A percentile compares a stretch with the other conserved stretches of the same genome.
Conservation (phyloP, 2,113 vertebrate genomes). For the Syngnathoides biaculeatus region DNA sequence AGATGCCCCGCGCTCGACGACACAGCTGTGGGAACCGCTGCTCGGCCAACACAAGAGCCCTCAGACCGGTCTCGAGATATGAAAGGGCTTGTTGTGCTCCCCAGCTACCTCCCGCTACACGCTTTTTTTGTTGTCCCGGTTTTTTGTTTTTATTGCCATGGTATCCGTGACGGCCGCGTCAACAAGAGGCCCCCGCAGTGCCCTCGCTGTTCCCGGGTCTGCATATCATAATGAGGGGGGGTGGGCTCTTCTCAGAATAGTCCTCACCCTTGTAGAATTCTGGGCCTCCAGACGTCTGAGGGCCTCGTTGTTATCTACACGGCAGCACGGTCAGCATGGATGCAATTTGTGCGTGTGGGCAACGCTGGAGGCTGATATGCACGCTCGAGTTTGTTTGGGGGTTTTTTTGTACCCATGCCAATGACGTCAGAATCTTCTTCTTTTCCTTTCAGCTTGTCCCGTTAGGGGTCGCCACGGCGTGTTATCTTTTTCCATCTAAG, state of each 20-base stretch:
- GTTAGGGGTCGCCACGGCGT: too few relatives aligned
- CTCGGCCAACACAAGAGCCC: constrained; percentile 37
- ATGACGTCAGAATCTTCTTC: neutral
- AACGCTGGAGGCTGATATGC: neutral
- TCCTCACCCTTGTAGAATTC: constrained; percentile 63
- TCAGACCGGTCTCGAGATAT: constrained; percentile 43
- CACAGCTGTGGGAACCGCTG: constrained; percentile 66
- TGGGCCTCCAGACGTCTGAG: constrained; percentile 58
- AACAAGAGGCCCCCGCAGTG: constrained; percentile 57
- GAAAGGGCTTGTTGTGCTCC: constrained; percentile 63
- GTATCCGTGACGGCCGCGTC: constrained; percentile 67
- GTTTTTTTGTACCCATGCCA: neutral
- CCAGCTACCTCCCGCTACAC: neutral
- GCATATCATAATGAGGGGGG: constrained; percentile 36
- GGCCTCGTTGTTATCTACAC: constrained; percentile 38
- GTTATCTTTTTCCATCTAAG: too few relatives aligned
- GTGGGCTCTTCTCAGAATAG: constrained; percentile 53
- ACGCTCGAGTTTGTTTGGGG: neutral
- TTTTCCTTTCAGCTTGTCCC: too few relatives aligned
- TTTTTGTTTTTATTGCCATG: constrained; percentile 67
- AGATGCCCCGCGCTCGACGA: neutral
- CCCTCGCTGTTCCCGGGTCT: constrained; percentile 31
- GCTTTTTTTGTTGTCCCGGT: constrained; percentile 58
- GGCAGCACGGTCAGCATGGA: constrained; percentile 30
- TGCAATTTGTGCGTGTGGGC: constrained; percentile 30